Base-by-base conservation (phyloP, 2,113 vertebrate genomes). In the Thomomys bottae region DNA sequence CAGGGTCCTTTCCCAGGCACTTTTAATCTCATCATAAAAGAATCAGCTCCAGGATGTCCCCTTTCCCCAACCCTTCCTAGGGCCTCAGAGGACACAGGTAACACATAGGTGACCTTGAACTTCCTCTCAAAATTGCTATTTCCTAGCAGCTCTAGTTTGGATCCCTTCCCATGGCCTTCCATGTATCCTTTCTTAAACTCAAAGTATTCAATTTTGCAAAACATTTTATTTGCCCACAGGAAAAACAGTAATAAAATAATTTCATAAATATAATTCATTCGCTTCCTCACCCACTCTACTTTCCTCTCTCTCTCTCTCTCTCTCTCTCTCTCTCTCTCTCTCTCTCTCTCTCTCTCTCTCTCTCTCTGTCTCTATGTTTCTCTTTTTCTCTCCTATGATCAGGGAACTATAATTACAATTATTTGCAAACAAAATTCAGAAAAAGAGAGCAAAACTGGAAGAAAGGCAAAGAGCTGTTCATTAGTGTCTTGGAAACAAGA, bases 81-180 rank as follows among this genome's bases (percentile, higher is more conserved):
- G 45, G 76, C 81, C 91, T 76, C 88, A 75, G 92, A 96, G 95
- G 88, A 92, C 96, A 97, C 92, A 87, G 49, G 92, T 66, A 83
- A 96, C 82, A 96, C 87, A 93, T 97, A 98, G 97, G 96, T 98
- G 97, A 96, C 78, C 87, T 73, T 96, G 97, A 97, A 97, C 98
- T 97, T 97, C 95, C 96, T 96, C 97, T 94, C 77, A 18, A 24
- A 90, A 45, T 95, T 96, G 94, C 94, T 96, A 88, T 86, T 84
- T 95, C 92, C 95, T 96, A 98, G 75, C 72, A 71, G 88, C 95
- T 97, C 92, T 95, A 73, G 91, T 84, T 94, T 95, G 93, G 77
- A 87, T 57, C 73, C 94, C 95, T 92, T 96, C 81, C 94, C 64
- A 49, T 66, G 67, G 83, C 59, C 94, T 94, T 89, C 61, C 67